Conservation (phyloP, 2,797 vertebrate species). For the Chiloscyllium punctatum region DNA sequence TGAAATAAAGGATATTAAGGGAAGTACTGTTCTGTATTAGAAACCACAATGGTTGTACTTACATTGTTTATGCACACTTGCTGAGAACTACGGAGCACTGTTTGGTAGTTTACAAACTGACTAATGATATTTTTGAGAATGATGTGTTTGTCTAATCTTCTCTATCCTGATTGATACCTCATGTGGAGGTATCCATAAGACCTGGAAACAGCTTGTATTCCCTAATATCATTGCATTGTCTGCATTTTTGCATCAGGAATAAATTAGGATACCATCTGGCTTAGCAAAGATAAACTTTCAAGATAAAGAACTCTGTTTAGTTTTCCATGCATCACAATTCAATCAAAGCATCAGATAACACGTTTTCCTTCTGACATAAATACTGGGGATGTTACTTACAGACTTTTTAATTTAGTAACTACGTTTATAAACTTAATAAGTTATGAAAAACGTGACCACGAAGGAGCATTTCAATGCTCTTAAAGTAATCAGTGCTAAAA, state of each 20-base stretch:
- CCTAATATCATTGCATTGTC: slow-evolving; percentile 61
- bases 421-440: slow-evolving; percentile 10
- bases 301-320: background rate
- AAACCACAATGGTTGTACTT: background rate
- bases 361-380: slow-evolving; percentile 21
- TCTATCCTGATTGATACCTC: slow-evolving; percentile 21
- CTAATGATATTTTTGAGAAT: slow-evolving; percentile 44
- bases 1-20: background rate
- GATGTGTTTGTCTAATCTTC: slow-evolving; percentile 67
- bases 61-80: background rate
- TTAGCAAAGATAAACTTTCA: slow-evolving; percentile 64
- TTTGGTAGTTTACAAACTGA: background rate
- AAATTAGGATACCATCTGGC: slow-evolving; percentile 76
- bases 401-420: background rate
- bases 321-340: slow-evolving; percentile 23
- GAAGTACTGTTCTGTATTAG: background rate
- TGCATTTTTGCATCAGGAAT: slow-evolving; percentile 65
- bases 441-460: background rate
- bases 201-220: slow-evolving; percentile 67
- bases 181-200: slow-evolving; percentile 50
- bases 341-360: slow-evolving; percentile 31
- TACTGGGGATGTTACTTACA: slow-evolving; percentile 2
- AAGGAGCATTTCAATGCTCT: slow-evolving; percentile 2
- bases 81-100: background rate
- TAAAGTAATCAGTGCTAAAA: slow-evolving; percentile 53